phyloP scores from a whole-genome alignment of 1,140 invertebrate genomes.

The Brachionus paranguensis region DNA sequence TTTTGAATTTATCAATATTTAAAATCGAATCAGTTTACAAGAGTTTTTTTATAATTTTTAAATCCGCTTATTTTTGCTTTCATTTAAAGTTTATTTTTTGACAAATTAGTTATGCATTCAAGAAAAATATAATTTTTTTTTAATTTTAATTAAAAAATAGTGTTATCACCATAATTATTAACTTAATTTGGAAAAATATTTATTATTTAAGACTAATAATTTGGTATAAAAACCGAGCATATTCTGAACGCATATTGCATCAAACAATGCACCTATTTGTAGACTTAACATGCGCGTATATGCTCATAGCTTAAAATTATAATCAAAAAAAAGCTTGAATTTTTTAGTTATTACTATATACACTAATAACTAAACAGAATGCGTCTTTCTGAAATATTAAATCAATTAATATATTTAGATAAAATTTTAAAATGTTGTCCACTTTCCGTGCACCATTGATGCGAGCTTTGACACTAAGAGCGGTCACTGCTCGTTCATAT shows the following conservation, averaged over 20 bases:
- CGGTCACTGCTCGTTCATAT: background rate
- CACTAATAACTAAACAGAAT: background rate
- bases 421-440: conserved; percentile 27
- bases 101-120: no score
- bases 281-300: background rate
- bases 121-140: no score
- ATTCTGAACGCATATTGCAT: background rate
- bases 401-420: background rate
- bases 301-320: background rate
- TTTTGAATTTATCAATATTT: no score
- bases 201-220: background rate
- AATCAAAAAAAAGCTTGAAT: background rate
- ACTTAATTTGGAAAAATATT: background rate
- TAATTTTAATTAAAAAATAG: no score
- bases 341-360: conserved; percentile 4
- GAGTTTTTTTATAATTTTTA: no score
- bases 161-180: background rate
- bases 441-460: background rate
- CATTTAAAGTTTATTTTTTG: no score
- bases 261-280: background rate
- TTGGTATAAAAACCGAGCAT: background rate
- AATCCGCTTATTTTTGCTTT: no score
- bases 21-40: no score
- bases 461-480: background rate
- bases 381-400: background rate